Conservation (phyloP, 2,113 vertebrate species). For the Narcine bancroftii region DNA sequence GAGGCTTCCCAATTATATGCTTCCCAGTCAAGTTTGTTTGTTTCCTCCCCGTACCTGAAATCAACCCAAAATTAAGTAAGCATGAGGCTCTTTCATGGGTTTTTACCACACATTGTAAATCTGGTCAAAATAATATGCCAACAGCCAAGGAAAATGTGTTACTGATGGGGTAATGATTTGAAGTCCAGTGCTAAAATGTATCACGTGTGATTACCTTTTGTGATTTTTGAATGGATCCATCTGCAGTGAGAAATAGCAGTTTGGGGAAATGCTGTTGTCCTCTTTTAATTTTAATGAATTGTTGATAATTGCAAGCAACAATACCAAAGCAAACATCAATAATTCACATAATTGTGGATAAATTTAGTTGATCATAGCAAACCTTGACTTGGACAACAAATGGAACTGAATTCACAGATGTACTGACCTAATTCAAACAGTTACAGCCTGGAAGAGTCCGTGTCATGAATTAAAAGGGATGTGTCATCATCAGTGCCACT, state of each 20-base stretch:
- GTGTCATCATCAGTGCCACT: too few relatives aligned
- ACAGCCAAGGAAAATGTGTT: background rate
- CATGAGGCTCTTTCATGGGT: background rate
- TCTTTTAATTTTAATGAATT: background rate
- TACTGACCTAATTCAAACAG: background rate
- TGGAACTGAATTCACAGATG: background rate
- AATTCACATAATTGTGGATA: background rate
- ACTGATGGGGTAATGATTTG: background rate
- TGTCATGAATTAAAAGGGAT: too few relatives aligned
- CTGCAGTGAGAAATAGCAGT: background rate
- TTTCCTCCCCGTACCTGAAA: too few relatives aligned
- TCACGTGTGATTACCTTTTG: background rate
- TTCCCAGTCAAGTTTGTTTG: too few relatives aligned
- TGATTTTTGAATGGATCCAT: background rate
- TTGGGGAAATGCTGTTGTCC: background rate
- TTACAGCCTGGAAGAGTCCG: too few relatives aligned
- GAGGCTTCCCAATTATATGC: too few relatives aligned
- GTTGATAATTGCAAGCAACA: background rate
- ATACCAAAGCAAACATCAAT: background rate
- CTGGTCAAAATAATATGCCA: background rate
- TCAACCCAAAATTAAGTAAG: too few relatives aligned
- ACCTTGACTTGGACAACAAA: background rate
- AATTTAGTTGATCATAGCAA: background rate
- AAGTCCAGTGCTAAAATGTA: background rate
- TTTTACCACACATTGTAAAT: background rate